Evolutionary conservation across 2,888 invertebrate genomes (phyloP), one percentile per base, ranked within the genome.

Genomic region (Trachelus iudaicus): DNA sequence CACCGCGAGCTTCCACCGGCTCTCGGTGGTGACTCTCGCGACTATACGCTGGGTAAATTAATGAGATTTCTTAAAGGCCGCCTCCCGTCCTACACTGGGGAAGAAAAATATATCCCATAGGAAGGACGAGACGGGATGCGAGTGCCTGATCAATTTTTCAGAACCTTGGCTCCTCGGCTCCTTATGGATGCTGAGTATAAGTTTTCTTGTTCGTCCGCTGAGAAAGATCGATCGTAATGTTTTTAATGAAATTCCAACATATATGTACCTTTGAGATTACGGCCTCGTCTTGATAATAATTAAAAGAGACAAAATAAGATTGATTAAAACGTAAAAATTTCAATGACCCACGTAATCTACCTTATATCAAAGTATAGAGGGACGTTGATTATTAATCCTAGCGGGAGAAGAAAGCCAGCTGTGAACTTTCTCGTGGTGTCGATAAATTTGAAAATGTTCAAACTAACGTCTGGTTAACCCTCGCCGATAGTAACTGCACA

Each of bases 31-130:
- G 31, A 34, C 56, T 56, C 56, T 23, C 56, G 56, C 56, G 56
- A 23, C 56, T 56, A 23, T 81, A 79, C 78, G 82, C 84, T 84
- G 84, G 82, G 86, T 85, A 86, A 87, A 87, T 88, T 87, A 87
- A 88, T 86, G 87, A 88, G 86, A 89, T 87, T 84, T 84, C 85
- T 80, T 56, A 56, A 56, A 56, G 56, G 56, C 56, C 23, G 23
- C 15, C 40, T 23, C 15, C 56, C 23, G 56, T 23, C 23, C 23
- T 56, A 56, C 9, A 56, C 56, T 56, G 56, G 1, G 56, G 2
- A 56, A 56, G 56, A 56, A 56, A 56, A 56, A 56, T 56, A 23
- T 23, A 56, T 56, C 56, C 56, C 23, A 23, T 23, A 56, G 56
- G 56, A 56, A 56, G 56, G 9, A 56, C 56, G 56, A 23, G 56